Evolutionary conservation across 2,888 invertebrate genomes (phyloP), one percentile per base, ranked within the genome.

Genomic region (Mesochorus sp.): DNA sequence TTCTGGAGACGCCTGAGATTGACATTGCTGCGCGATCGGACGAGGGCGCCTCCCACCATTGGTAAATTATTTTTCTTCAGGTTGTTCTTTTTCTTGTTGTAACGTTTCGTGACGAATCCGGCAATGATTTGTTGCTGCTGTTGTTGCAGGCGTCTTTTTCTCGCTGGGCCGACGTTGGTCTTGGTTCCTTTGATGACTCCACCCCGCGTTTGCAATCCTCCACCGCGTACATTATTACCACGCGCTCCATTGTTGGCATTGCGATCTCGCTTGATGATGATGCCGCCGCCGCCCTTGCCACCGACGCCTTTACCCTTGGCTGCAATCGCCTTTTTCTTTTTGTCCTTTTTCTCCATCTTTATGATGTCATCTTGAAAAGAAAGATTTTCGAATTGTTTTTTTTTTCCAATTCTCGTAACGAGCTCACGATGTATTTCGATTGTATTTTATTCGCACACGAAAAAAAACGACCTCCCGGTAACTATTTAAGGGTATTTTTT

Each of bases 311-410:
- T 87, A 71, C 87, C 86, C 68, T 80, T 88, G 26, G 80, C 51
- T 21, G 84, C 72, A 62, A 83, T 84, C 3, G 83, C 79, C 83
- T 89, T 89, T 87, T 88, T 89, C 84, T 88, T 89, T 86, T 88
- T 89, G 81, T 87, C 87, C 87, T 88, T 90, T 86, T 88, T 90
- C 83, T 89, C 90, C 90, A 91, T 87, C 85, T 89, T 91, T 86
- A 91, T 91, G 87, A 91, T 91, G 78, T 91, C 91, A 91, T 91
- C 91, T 91, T 90, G 88, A 91, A 79, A 79, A 91, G 89, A 89
- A 80, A 90, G 88, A 85, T 81, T 70, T 53, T 51, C 67, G 28
- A 31, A 67, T 72, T 72, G 62, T 66, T 71, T 80, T 62, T 59
- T 64, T 66, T 51, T 39, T 37, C 67, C 37, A 26, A 0, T 19